Percentiles rank a stretch among this genome's conserved stretches.
phyloP scores from a whole-genome alignment of 2,888 invertebrate genomes.

The Bombylius major region DNA sequence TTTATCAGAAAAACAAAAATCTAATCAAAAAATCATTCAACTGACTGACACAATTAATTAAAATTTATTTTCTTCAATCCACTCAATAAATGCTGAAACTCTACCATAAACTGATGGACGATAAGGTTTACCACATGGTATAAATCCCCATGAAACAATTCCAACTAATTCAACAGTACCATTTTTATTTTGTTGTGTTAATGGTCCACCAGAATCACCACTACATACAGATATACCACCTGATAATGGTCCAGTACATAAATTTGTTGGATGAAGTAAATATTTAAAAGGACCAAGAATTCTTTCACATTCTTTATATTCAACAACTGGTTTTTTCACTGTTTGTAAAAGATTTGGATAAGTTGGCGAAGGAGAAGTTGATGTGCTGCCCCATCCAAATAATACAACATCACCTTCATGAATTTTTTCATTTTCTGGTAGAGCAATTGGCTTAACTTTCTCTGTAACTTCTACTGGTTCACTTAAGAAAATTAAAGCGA shows the following conservation, averaged over 20 bases:
- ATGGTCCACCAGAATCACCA: slow-evolving; percentile 33
- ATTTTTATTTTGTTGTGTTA: slow-evolving; percentile 15
- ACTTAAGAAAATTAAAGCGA: slow-evolving; percentile 38
- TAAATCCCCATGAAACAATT: slow-evolving; percentile 40
- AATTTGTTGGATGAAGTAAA: slow-evolving; percentile 11
- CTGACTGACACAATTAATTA: no score
- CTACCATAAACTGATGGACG: slow-evolving; percentile 37
- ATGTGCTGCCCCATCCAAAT: slow-evolving; percentile 25
- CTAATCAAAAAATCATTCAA: no score
- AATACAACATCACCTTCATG: slow-evolving; percentile 24
- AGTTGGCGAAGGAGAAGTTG: neutral
- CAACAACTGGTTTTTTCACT: slow-evolving; percentile 15
- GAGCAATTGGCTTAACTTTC: slow-evolving; percentile 26
- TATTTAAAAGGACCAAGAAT: neutral
- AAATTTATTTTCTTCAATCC: slow-evolving; percentile 20
- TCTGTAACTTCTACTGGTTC: slow-evolving; percentile 24
- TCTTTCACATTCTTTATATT: slow-evolving; percentile 2
- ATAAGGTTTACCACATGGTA: slow-evolving; percentile 32
- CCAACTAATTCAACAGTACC: slow-evolving; percentile 26
- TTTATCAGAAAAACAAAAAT: no score
- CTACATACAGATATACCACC: slow-evolving; percentile 35
- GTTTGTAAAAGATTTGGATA: slow-evolving; percentile 23
- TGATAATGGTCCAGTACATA: slow-evolving; percentile 9
- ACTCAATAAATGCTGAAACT: slow-evolving; percentile 24
- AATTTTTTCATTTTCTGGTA: slow-evolving; percentile 27